A percentile compares a stretch with the other conserved stretches of the same genome.
Evolutionary conservation across 2,888 invertebrate genomes (phyloP).

Genomic region (Seladonia tumulorum): DNA sequence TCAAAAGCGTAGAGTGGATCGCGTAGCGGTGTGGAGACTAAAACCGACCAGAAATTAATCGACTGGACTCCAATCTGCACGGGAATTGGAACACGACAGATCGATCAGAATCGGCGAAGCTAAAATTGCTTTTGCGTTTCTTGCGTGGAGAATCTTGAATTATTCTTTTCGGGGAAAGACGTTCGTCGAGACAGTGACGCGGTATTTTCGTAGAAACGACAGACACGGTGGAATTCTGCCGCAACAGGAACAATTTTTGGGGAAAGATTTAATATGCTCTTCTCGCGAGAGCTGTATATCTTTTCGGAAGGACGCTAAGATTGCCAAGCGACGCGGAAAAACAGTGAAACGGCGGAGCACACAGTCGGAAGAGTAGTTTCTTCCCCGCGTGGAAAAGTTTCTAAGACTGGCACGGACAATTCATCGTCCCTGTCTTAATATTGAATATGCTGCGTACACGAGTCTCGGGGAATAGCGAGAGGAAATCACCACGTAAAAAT

Average conservation of each 20-base stretch:
- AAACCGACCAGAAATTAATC: no score
- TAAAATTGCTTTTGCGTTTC: no score
- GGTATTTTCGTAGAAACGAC: background rate
- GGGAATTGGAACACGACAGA: no score
- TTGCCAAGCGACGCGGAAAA: constrained; percentile 6
- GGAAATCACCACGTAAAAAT: constrained; percentile 32
- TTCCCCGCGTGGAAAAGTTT: constrained; percentile 30
- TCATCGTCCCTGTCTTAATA: constrained; percentile 49
- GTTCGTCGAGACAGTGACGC: background rate
- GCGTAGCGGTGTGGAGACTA: no score
- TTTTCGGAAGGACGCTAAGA: constrained; percentile 31
- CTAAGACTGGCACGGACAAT: constrained; percentile 37
- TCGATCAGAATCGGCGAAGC: no score
- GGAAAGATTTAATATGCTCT: constrained; percentile 43
- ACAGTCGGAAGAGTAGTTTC: constrained; percentile 23
- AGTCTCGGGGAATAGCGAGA: constrained; percentile 13
- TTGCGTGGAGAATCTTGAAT: no score
- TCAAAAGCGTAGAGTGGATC: no score
- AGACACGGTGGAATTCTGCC: background rate
- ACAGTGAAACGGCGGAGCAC: constrained; percentile 4
- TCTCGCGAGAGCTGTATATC: constrained; percentile 33
- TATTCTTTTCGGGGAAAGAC: no score
- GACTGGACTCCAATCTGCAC: no score
- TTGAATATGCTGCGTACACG: constrained; percentile 26
- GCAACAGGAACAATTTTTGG: constrained; percentile 31